Evolutionary conservation across 2,888 invertebrate genomes (phyloP).

Genomic region (Eubasilissa splendida): DNA sequence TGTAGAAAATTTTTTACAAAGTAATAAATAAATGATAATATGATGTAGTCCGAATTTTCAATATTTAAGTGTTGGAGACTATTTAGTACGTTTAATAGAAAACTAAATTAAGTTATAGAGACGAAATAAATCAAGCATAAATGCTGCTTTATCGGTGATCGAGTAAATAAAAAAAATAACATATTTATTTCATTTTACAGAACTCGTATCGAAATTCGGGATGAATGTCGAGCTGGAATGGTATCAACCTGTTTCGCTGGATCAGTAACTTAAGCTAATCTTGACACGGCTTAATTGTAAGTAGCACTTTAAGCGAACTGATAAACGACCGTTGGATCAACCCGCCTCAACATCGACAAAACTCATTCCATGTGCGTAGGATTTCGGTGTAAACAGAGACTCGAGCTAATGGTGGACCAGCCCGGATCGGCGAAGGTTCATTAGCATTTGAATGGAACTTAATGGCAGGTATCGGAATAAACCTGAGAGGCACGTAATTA

Average conservation of each 20-base stretch:
- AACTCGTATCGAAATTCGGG: constrained; percentile 1
- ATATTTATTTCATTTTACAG: not conserved
- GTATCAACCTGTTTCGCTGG: constrained; percentile 21
- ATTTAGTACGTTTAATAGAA: not conserved
- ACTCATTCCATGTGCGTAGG: constrained; percentile 16
- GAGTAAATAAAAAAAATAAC: not conserved
- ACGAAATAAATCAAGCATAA: not conserved
- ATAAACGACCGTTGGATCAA: constrained; percentile 35
- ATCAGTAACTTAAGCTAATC: constrained; percentile 13
- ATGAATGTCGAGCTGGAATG: not conserved
- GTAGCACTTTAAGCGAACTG: constrained; percentile 37
- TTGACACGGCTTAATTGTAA: constrained; percentile 41
- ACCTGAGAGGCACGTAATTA: constrained; percentile 23
- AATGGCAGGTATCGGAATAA: constrained; percentile 47
- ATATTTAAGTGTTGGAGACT: not conserved
- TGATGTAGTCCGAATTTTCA: no score
- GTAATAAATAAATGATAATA: no score
- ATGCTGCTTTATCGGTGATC: not conserved
- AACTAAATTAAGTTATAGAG: not conserved
- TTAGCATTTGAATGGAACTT: constrained; percentile 55
- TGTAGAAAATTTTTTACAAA: no score
- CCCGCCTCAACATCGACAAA: constrained; percentile 8
- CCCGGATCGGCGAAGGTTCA: constrained; percentile 47
- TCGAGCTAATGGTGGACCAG: constrained; percentile 25
- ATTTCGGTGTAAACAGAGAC: constrained; percentile 29